Base-by-base conservation (phyloP, 2,797 vertebrate species). In the Enteromius fasciolatus region DNA sequence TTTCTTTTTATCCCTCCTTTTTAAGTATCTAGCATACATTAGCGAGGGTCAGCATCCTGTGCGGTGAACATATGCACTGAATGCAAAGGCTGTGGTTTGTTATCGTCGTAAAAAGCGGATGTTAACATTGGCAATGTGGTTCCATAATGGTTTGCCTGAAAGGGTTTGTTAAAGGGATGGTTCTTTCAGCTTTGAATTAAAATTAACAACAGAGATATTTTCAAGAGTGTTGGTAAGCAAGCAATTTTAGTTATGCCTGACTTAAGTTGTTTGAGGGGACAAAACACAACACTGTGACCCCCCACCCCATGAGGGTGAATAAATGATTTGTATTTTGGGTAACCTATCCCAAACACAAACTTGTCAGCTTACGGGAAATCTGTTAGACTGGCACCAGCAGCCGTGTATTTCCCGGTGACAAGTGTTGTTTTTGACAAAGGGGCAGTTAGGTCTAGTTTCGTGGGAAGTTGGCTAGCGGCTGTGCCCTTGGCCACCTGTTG, bases 401-500 rank as follows among this genome's bases (percentile, higher is more conserved):
- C 28, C 20, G n/a, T 64, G 79, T 64, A 20, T 50, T n/a, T 28
- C 12, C 15, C 0, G 4, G 23, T 46, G 64, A 82, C 73, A 76
- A 64, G 81, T 82, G 64, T 69, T 23, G 25, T 41, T 69, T 18
- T 52, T 33, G 28, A 76, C 50, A 69, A 76, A 76, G 25, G 52
- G 25, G 12, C 48, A 41, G 72, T 82, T 57, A 57, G 61, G 46
- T 52, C 61, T 23, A n/a, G 36, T 76, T 76, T 73, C 20, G n/a
- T 54, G 78, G 69, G 69, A 73, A 61, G 46, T 46, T 31, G 10
- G 10, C 20, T 41, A 20, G 50, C 8, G 9, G 36, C 73, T 73
- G n/a, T 59, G 41, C 41, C 44, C 2, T 48, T 18, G n/a, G 25
- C 64, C 81, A 69, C 73, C 81, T 77, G 81, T 69, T 61, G 28